Conservation (phyloP, 2,888 invertebrate species). For the Creontiades dilutus region DNA sequence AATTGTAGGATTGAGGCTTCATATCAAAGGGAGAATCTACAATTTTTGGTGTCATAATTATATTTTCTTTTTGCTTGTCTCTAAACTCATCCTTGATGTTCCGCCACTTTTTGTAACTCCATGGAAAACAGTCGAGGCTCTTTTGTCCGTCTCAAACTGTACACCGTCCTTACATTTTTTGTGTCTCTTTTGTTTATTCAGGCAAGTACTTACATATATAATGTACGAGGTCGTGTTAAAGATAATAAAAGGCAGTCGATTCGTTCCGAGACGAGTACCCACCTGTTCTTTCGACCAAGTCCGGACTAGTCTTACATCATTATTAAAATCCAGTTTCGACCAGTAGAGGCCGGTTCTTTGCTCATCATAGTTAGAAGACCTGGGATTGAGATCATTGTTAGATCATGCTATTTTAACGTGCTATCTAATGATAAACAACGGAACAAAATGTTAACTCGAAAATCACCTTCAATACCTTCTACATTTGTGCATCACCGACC, state of each 20-base stretch:
- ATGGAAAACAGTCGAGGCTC: not conserved
- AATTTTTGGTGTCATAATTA: not conserved
- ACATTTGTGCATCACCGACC: no score
- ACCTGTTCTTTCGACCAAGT: not conserved
- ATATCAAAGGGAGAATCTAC: no score
- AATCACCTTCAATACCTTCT: no score
- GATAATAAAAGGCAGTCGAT: not conserved
- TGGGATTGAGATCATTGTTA: no score
- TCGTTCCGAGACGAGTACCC: not conserved
- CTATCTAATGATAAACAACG: no score
- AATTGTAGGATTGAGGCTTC: no score
- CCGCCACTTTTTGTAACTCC: not conserved
- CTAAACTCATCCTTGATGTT: not conserved
- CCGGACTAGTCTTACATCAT: not conserved
- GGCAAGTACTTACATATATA: not conserved
- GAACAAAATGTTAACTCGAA: no score
- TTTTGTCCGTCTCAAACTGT: conserved; percentile 16
- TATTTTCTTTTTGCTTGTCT: not conserved
- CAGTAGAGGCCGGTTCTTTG: not conserved
- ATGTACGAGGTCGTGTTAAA: not conserved
- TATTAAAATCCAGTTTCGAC: conserved; percentile 1
- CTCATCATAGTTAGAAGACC: not conserved
- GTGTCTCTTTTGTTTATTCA: not conserved
- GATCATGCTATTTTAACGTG: no score
- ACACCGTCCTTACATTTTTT: not conserved